phyloP scores from a whole-genome alignment of 2,113 vertebrate species.

The Xerus inauris region DNA sequence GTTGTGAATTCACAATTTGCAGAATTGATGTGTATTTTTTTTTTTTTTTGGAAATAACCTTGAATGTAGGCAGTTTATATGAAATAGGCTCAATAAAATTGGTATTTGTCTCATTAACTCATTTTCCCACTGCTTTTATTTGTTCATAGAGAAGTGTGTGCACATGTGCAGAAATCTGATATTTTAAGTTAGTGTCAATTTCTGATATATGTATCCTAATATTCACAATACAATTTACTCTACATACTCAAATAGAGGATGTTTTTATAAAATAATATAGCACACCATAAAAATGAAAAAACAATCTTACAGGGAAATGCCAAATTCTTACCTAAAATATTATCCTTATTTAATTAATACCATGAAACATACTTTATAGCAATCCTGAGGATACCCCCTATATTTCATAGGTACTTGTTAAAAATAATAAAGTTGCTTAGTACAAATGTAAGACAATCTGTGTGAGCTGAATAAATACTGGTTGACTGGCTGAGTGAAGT shows the following conservation, averaged over 20 bases:
- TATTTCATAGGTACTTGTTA: neutral
- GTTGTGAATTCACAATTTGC: neutral
- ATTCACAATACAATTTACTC: neutral
- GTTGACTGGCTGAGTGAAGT: constrained; percentile 34
- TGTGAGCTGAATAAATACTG: constrained; percentile 23
- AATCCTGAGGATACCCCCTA: neutral
- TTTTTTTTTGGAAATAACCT: neutral
- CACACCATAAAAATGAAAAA: neutral
- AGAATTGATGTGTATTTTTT: neutral
- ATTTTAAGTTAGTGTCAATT: neutral
- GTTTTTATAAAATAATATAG: neutral
- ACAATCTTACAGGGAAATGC: neutral
- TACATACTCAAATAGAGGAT: neutral
- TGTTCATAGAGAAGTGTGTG: neutral
- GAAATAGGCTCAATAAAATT: neutral
- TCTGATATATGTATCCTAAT: neutral
- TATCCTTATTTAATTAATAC: constrained; percentile 8
- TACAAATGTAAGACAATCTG: neutral
- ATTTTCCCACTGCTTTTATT: neutral
- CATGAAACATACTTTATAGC: neutral
- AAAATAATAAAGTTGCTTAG: constrained; percentile 34
- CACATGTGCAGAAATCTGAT: neutral
- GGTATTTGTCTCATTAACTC: neutral
- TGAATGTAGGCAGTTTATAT: neutral
- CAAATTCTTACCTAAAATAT: constrained; percentile 3